Percentiles rank a stretch among this genome's conserved stretches.
phyloP scores from a whole-genome alignment of 37 sponge, comb jelly and placozoan species.

The Aplysina aerophoba region DNA sequence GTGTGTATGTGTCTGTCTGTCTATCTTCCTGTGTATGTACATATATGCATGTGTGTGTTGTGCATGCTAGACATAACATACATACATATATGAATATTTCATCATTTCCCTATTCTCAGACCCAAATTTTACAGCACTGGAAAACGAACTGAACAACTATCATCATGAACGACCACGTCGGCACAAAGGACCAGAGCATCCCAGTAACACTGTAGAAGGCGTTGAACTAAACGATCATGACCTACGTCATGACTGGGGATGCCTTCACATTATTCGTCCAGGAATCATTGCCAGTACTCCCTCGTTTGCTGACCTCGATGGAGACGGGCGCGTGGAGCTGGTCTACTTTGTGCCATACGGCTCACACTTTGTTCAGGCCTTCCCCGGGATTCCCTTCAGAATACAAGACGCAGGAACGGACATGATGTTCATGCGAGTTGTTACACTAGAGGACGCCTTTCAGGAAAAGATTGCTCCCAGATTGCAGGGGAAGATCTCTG shows the following conservation, averaged over 20 bases:
- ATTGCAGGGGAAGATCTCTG: not conserved
- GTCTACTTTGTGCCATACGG: conserved; percentile 17
- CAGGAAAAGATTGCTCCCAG: conserved; percentile 32
- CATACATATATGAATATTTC: not conserved
- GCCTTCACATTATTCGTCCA: conserved; percentile 30
- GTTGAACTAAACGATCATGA: too few species aligned
- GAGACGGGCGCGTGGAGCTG: conserved; percentile 58
- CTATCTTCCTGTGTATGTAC: too few species aligned
- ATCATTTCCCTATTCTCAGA: not conserved
- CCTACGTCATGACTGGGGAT: not conserved
- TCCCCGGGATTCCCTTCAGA: not conserved
- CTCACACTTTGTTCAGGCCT: not conserved
- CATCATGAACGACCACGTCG: not conserved
- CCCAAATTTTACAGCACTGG: not conserved
- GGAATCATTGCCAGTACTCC: conserved; percentile 20
- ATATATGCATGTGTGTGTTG: too few species aligned
- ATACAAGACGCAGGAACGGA: too few species aligned
- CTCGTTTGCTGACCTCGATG: conserved; percentile 56
- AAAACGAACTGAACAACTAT: not conserved
- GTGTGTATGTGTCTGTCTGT: too few species aligned
- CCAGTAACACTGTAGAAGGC: not conserved
- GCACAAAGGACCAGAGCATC: not conserved
- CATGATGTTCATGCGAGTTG: not conserved
- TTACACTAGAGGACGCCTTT: conserved; percentile 46
- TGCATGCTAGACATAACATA: too few species aligned